Evolutionary conservation across 2,888 invertebrate genomes (phyloP), one percentile per base, ranked within the genome.

Genomic region (Drosophila demipolita): DNA sequence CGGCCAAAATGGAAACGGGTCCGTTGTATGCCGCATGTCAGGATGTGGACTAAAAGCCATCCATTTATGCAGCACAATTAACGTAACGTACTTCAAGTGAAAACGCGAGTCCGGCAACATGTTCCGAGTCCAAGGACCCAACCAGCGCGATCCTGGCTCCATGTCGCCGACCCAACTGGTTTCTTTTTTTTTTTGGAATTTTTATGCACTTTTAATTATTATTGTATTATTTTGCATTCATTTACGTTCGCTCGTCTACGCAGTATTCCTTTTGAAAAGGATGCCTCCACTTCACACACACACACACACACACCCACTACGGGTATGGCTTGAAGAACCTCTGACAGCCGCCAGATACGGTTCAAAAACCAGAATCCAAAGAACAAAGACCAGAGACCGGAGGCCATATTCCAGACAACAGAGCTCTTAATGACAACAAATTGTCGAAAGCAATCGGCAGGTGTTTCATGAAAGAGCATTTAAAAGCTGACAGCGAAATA

Each of bases 151-250:
- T 54, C 32, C 60, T 32, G 40, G 26, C 48, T 36, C 33, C 29
- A 12, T 66, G 23, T 6, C 36, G 15, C 15, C 7, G 15, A 23
- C 8, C 15, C 20, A 15, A 1, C 45, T 15, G 3, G 48, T 48
- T 65, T n/a, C 54, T 45, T 15, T 26, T 20, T 12, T 53, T 23
- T 29, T 33, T 60, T 36, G 57, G 45, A 69, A 58, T 74, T 75
- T 87, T 77, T 66, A 70, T 74, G 66, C 75, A 63, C 74, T 78
- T 82, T 89, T 82, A 82, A 86, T 82, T 78, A 89, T 84, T 87
- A 89, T 87, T 89, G 78, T 82, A 84, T 87, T 86, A 86, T 82
- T 87, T 89, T 89, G 73, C 89, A 87, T 84, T 89, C 87, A 84
- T 85, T 88, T 78, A 83, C 86, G 78, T 73, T 55, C 78, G 53